Conservation (phyloP, 1,140 invertebrate genomes). For the Pogonognathellus flavescens region DNA sequence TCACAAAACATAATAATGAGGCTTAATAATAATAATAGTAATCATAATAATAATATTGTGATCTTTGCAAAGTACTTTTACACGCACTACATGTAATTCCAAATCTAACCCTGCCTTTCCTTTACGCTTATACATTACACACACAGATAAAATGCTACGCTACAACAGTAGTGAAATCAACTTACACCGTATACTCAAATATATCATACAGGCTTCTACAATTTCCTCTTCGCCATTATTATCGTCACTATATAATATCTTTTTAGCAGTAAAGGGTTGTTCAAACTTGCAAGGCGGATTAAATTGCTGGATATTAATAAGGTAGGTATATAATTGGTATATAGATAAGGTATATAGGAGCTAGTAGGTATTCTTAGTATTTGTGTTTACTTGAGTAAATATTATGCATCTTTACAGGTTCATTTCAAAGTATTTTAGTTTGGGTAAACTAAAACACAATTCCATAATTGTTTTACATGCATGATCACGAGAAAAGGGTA, state of each 20-base stretch:
- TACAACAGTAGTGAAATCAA: too few relatives aligned
- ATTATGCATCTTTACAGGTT: not conserved
- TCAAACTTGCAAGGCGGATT: too few relatives aligned
- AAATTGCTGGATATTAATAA: not conserved
- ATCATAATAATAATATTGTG: not conserved
- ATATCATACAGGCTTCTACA: too few relatives aligned
- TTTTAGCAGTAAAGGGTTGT: too few relatives aligned
- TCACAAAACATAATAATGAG: slow-evolving; percentile 41
- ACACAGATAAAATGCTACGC: too few relatives aligned
- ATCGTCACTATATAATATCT: too few relatives aligned
- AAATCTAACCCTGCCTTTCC: not conserved
- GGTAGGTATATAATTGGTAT: slow-evolving; percentile 16
- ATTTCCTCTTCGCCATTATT: too few relatives aligned
- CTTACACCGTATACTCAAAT: slow-evolving; percentile 14
- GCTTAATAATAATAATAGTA: not conserved
- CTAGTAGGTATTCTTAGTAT: slow-evolving; percentile 20
- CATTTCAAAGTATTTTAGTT: not conserved
- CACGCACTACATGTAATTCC: too few relatives aligned
- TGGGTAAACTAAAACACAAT: too few relatives aligned
- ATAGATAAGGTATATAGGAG: too few relatives aligned
- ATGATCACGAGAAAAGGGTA: slow-evolving; percentile 36
- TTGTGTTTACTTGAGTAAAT: not conserved
- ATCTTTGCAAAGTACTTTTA: too few relatives aligned
- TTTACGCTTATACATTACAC: not conserved
- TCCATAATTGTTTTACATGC: not conserved